phyloP scores from a whole-genome alignment of 2,797 vertebrate species.

The Typhlichthys eigenmanni region DNA sequence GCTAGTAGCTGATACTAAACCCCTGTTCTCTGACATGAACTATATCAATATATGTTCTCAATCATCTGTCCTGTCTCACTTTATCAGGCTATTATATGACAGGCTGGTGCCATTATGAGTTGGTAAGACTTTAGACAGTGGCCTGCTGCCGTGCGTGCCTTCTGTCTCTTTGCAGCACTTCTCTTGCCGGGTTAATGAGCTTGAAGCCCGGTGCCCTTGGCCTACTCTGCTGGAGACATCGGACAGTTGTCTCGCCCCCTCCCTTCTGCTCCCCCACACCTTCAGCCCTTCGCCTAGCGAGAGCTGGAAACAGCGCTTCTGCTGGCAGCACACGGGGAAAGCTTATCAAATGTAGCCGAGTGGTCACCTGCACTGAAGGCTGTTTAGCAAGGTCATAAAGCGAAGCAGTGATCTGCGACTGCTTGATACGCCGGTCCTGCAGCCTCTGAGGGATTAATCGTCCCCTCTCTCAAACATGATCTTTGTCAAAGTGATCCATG shows the following conservation, averaged over 20 bases:
- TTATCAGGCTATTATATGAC: too few species aligned
- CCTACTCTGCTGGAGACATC: constrained; percentile 39
- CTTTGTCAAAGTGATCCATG: constrained; percentile 86
- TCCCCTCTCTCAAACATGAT: constrained; percentile 81
- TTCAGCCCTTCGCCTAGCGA: constrained; percentile 46
- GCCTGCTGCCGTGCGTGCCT: constrained; percentile 60
- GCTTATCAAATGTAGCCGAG: constrained; percentile 78
- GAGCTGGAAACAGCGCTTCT: constrained; percentile 63
- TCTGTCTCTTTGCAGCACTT: constrained; percentile 66
- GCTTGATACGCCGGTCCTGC: constrained; percentile 81
- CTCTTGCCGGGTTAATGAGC: constrained; percentile 74
- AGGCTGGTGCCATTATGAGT: too few species aligned
- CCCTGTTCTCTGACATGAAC: too few species aligned
- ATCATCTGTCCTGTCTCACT: too few species aligned
- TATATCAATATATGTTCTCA: too few species aligned
- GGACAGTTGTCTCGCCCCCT: constrained; percentile 51
- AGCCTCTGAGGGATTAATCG: constrained; percentile 89
- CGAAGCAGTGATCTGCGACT: constrained; percentile 81
- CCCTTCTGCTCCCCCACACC: constrained; percentile 49
- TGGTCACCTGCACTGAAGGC: constrained; percentile 79
- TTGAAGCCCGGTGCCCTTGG: constrained; percentile 63
- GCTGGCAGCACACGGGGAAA: constrained; percentile 68
- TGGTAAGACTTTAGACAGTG: constrained; percentile 60
- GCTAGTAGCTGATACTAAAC: too few species aligned
- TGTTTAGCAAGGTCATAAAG: constrained; percentile 83